A percentile compares a stretch with the other conserved stretches of the same genome.
These are phyloP conservation scores for Drosophila rhopaloa DNA, from an alignment of 1,140 invertebrate genomes.

Conservation along the genomic window DNA sequence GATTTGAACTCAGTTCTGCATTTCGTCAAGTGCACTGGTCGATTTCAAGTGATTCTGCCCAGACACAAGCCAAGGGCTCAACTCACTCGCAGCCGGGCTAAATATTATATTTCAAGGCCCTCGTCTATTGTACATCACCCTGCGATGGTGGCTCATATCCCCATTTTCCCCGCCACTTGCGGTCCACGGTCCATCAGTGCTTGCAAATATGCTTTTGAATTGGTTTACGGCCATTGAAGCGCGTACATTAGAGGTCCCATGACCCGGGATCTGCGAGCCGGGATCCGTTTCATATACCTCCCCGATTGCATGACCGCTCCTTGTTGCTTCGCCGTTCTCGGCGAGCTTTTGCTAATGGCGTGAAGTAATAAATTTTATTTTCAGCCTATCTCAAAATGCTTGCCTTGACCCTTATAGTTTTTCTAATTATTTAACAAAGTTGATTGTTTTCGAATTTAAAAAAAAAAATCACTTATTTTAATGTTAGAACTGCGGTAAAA, in stretches of 20 bases:
- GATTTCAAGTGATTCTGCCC: constrained; percentile 60
- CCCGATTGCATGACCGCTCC: constrained; percentile 35
- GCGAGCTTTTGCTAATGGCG: constrained; percentile 78
- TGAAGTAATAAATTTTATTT: constrained; percentile 13
- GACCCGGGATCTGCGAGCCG: neutral
- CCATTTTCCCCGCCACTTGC: constrained; percentile 12
- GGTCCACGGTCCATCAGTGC: constrained; percentile 69
- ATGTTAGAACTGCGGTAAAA: too few relatives aligned
- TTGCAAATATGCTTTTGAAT: constrained; percentile 82
- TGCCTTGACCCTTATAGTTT: too few relatives aligned
- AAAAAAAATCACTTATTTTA: too few relatives aligned
- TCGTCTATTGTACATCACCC: constrained; percentile 43
- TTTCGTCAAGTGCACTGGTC: constrained; percentile 44
- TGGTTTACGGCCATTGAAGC: constrained; percentile 77
- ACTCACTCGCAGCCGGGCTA: constrained; percentile 49
- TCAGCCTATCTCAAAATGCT: too few relatives aligned
- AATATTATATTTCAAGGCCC: constrained; percentile 74
- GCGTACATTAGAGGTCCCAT: constrained; percentile 54
- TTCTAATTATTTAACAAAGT: too few relatives aligned
- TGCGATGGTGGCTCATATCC: constrained; percentile 1
- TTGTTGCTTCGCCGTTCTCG: constrained; percentile 34
- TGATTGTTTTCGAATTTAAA: too few relatives aligned
- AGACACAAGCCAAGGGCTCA: constrained; percentile 40
- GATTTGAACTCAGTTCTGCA: neutral
- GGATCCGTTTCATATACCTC: constrained; percentile 26